A percentile compares a stretch with the other conserved stretches of the same genome.
phyloP scores from a whole-genome alignment of 1,140 invertebrate species.

The Hermatobates lingyangjiaoensis region DNA sequence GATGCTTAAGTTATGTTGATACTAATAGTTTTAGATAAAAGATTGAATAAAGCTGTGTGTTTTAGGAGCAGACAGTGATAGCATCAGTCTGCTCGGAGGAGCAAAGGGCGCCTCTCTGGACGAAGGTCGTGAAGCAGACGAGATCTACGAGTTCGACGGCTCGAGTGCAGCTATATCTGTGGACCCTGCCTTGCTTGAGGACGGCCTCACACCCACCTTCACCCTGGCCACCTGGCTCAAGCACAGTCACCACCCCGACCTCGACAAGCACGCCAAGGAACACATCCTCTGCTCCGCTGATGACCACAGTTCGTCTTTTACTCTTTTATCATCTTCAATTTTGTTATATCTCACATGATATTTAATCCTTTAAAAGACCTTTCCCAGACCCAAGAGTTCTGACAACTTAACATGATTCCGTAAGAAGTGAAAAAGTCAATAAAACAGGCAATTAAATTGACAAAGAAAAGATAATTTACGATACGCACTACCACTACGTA shows the following conservation, averaged over 20 bases:
- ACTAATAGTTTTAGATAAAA: neutral
- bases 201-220: conserved; percentile 59
- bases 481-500: too few species aligned
- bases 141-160: conserved; percentile 89
- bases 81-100: conserved; percentile 67
- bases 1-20: neutral
- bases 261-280: conserved; percentile 80
- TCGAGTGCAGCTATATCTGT: conserved; percentile 67
- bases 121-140: conserved; percentile 72
- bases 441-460: too few species aligned
- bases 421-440: too few species aligned
- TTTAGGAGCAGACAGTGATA: conserved; percentile 41
- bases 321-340: too few species aligned
- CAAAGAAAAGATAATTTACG: too few species aligned
- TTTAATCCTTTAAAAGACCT: too few species aligned
- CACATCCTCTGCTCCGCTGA: conserved; percentile 90
- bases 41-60: neutral
- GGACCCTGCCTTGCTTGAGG: conserved; percentile 49
- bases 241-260: conserved; percentile 45
- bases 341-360: too few species aligned
- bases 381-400: too few species aligned
- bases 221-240: conserved; percentile 85
- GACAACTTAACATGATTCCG: too few species aligned
- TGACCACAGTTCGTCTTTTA: conserved; percentile 65
- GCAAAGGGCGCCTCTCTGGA: conserved; percentile 35